Conservation (phyloP, 2,797 vertebrate genomes). For the Hydrolagus colliei region DNA sequence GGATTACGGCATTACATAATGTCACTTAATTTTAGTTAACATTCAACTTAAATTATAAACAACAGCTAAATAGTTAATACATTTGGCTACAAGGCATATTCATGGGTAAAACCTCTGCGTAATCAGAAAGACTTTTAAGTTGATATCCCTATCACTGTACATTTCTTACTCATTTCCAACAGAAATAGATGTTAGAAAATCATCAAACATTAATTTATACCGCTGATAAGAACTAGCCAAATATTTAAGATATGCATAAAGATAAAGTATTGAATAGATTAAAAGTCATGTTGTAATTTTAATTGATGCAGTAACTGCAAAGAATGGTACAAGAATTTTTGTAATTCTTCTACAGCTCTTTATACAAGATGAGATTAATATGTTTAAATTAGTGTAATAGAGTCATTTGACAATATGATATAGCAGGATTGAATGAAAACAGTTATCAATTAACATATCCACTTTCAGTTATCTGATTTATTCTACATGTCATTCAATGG, state of each 20-base stretch:
- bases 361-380: slow-evolving; percentile 24
- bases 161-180: slow-evolving; percentile 20
- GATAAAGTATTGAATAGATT: neutral
- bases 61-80: slow-evolving; percentile 47
- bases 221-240: neutral
- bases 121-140: neutral
- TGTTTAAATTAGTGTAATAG: neutral
- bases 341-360: slow-evolving; percentile 13
- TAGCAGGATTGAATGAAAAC: slow-evolving; percentile 3
- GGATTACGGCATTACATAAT: slow-evolving; percentile 52
- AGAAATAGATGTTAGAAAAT: neutral
- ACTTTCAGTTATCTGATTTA: neutral
- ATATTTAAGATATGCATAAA: neutral
- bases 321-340: neutral
- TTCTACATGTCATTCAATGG: neutral
- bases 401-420: slow-evolving; percentile 15
- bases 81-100: slow-evolving; percentile 39
- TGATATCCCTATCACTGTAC: slow-evolving; percentile 30
- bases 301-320: slow-evolving; percentile 4
- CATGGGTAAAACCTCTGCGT: slow-evolving; percentile 36
- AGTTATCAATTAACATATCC: slow-evolving; percentile 20
- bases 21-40: slow-evolving; percentile 49
- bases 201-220: neutral
- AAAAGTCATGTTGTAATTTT: slow-evolving; percentile 5
- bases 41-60: slow-evolving; percentile 54